A percentile compares a stretch with the other conserved stretches of the same genome.
phyloP scores from a whole-genome alignment of 2,113 vertebrate species.

The Neoarius graeffei region DNA sequence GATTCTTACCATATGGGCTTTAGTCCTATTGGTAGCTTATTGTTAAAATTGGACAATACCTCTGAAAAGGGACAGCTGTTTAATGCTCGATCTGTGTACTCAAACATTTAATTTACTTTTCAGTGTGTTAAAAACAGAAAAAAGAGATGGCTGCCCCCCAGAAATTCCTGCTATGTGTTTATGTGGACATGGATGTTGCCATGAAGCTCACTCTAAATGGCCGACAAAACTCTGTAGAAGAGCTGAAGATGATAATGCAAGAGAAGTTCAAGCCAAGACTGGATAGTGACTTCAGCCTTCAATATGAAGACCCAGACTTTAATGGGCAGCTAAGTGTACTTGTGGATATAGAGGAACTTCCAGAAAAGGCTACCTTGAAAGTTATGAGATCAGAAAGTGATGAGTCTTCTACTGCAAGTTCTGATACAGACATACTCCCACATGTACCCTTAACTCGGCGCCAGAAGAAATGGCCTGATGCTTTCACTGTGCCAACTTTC shows the following conservation, averaged over 20 bases:
- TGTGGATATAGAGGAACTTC: constrained; percentile 44
- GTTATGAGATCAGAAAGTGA: background rate
- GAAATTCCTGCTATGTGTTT: background rate
- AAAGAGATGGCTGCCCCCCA: too few species aligned
- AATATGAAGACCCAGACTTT: constrained; percentile 45
- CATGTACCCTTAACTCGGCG: constrained; percentile 6
- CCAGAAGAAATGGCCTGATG: constrained; percentile 39
- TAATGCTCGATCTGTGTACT: too few species aligned
- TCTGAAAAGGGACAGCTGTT: too few species aligned
- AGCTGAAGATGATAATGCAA: constrained; percentile 23
- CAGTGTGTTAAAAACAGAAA: background rate
- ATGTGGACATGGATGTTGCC: constrained; percentile 29
- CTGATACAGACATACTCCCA: constrained; percentile 14
- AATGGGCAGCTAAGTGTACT: constrained; percentile 27
- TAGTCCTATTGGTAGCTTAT: background rate
- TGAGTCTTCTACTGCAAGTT: background rate
- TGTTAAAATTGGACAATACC: background rate
- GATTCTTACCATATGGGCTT: background rate
- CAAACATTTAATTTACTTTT: background rate
- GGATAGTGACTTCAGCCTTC: constrained; percentile 25
- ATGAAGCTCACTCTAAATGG: constrained; percentile 30
- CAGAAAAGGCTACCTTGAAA: constrained; percentile 32
- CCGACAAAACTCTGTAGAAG: constrained; percentile 33
- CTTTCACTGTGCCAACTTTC: constrained; percentile 38
- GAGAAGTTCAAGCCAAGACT: constrained; percentile 49